A percentile compares a stretch with the other conserved stretches of the same genome.
phyloP scores from a whole-genome alignment of 2,888 invertebrate genomes.

The Gibbula magus region DNA sequence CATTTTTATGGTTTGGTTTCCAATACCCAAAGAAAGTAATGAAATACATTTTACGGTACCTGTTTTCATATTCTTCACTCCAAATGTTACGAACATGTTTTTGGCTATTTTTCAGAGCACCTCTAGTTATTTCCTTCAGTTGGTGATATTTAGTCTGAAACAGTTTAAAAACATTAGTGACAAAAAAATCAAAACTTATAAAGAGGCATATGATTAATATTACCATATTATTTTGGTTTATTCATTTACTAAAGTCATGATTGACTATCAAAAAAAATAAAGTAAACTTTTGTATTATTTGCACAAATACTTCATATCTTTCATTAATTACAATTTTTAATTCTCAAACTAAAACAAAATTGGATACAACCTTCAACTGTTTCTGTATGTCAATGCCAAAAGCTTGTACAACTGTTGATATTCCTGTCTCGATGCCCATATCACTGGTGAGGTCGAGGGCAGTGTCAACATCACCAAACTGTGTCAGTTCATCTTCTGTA shows the following conservation, averaged over 20 bases:
- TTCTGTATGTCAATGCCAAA: conserved; percentile 52
- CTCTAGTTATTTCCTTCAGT: conserved; percentile 44
- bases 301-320: no score
- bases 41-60: conserved; percentile 34
- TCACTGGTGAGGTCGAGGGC: neutral
- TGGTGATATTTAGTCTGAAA: conserved; percentile 46
- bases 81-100: conserved; percentile 44
- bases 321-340: no score
- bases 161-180: no score
- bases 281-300: no score
- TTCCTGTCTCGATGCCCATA: conserved; percentile 28
- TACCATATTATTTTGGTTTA: no score
- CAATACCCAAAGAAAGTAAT: neutral
- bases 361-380: conserved; percentile 40
- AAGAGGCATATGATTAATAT: no score
- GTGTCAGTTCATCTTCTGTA: neutral
- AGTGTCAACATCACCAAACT: neutral
- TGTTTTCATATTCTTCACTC: conserved; percentile 44
- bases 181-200: no score
- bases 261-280: no score
- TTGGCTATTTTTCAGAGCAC: conserved; percentile 45
- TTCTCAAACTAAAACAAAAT: neutral
- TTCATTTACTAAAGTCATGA: no score
- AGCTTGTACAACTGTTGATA: conserved; percentile 40
- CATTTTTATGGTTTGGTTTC: no score